A percentile compares a stretch with the other conserved stretches of the same genome.
phyloP scores from a whole-genome alignment of 2,113 vertebrate genomes.

The Melanerpes formicivorus region DNA sequence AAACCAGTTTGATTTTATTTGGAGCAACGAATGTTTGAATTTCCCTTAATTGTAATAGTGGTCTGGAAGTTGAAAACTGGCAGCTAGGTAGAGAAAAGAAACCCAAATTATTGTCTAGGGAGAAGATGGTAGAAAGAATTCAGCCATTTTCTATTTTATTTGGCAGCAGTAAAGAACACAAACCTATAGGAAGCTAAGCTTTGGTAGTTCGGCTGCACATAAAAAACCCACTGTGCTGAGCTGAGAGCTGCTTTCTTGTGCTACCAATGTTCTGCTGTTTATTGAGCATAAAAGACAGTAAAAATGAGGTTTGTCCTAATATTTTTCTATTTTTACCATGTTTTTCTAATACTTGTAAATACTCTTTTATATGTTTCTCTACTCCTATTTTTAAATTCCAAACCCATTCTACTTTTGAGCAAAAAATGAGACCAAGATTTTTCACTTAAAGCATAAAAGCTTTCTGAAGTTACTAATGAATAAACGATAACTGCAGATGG shows the following conservation, averaged over 20 bases:
- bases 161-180: neutral
- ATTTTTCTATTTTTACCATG: neutral
- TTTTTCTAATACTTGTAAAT: neutral
- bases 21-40: neutral
- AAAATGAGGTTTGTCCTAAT: neutral
- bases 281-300: neutral
- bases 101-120: neutral
- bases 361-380: neutral
- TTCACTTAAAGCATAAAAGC: neutral
- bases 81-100: neutral
- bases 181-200: neutral
- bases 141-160: neutral
- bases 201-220: neutral
- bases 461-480: neutral
- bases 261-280: neutral
- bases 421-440: neutral
- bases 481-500: neutral
- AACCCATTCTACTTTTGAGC: neutral
- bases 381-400: neutral
- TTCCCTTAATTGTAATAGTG: neutral
- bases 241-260: neutral
- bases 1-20: conserved; percentile 32
- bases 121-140: neutral
- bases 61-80: neutral
- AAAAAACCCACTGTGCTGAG: neutral